Percentiles rank a stretch among this genome's conserved stretches.
Evolutionary conservation across 2,797 vertebrate genomes (phyloP).

Genomic region (Loriculus beryllinus): DNA sequence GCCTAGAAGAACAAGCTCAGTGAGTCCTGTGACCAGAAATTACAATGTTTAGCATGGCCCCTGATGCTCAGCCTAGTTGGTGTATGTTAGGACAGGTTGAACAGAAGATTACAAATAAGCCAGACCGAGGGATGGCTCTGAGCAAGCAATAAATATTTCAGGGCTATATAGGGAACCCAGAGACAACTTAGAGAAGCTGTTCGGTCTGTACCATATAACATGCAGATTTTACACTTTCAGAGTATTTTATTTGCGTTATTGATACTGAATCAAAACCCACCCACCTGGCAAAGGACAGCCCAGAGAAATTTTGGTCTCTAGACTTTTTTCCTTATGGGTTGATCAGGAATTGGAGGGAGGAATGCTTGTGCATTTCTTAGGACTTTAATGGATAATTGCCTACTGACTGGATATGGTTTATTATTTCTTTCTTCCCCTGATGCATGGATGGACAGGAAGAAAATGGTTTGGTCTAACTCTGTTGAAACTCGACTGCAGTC

Average conservation of each 20-base stretch:
- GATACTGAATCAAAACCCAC: neutral
- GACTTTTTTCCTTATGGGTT: neutral
- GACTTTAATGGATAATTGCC: neutral
- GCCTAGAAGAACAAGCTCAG: fast-evolving
- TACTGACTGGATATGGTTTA: neutral
- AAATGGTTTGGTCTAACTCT: fast-evolving
- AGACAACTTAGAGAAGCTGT: neutral
- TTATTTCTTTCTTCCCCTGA: neutral
- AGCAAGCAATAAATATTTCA: neutral
- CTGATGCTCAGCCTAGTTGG: neutral
- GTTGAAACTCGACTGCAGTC: fast-evolving
- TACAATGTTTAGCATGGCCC: neutral
- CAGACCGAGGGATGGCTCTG: neutral
- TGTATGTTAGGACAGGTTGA: neutral
- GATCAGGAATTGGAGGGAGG: neutral
- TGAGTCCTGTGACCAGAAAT: neutral
- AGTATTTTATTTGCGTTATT: neutral
- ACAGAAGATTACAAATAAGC: neutral
- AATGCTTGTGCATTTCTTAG: neutral
- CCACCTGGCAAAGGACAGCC: neutral
- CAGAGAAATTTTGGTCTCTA: neutral
- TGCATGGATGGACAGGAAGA: neutral
- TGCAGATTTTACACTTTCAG: neutral
- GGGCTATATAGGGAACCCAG: neutral
- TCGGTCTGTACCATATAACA: neutral